Conservation (phyloP, 2,888 invertebrate genomes). For the Gastrophysa polygoni region DNA sequence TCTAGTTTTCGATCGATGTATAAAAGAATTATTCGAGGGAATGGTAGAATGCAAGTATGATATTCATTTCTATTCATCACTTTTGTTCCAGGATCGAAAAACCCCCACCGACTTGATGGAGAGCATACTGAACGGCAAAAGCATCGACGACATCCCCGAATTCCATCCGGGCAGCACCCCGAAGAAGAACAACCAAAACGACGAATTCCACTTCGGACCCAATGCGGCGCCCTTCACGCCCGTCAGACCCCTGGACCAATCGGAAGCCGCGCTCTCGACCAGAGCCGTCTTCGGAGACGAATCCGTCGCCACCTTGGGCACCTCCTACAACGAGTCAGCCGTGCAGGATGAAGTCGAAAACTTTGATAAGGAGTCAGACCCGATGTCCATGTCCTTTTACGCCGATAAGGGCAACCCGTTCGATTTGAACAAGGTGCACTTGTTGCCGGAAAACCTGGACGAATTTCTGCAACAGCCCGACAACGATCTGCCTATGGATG, state of each 20-base stretch:
- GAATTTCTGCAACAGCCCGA: slow-evolving; percentile 46
- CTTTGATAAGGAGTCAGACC: slow-evolving; percentile 64
- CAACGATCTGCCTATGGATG: slow-evolving; percentile 33
- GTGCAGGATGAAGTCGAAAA: no score
- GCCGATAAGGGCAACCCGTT: slow-evolving; percentile 65
- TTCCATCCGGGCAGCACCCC: slow-evolving; percentile 51
- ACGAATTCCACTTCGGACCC: slow-evolving; percentile 68
- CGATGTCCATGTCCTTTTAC: slow-evolving; percentile 71
- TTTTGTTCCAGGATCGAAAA: slow-evolving; percentile 42
- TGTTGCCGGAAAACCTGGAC: slow-evolving; percentile 62
- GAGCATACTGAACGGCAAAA: slow-evolving; percentile 57
- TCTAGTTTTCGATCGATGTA: no score
- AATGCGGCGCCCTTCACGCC: slow-evolving; percentile 62
- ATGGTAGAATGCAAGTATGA: no score
- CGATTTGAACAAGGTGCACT: slow-evolving; percentile 66
- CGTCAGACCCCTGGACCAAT: slow-evolving; percentile 55
- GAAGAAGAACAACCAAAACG: slow-evolving; percentile 44
- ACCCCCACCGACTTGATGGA: slow-evolving; percentile 54
- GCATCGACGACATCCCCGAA: slow-evolving; percentile 55
- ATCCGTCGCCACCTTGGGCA: slow-evolving; percentile 50
- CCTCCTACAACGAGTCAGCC: slow-evolving; percentile 40
- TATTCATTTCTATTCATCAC: neutral
- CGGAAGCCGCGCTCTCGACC: slow-evolving; percentile 60
- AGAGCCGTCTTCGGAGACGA: slow-evolving; percentile 63
- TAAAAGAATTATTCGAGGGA: no score